Conservation (phyloP, 2,888 invertebrate genomes). For the Pardosa pseudoannulata region DNA sequence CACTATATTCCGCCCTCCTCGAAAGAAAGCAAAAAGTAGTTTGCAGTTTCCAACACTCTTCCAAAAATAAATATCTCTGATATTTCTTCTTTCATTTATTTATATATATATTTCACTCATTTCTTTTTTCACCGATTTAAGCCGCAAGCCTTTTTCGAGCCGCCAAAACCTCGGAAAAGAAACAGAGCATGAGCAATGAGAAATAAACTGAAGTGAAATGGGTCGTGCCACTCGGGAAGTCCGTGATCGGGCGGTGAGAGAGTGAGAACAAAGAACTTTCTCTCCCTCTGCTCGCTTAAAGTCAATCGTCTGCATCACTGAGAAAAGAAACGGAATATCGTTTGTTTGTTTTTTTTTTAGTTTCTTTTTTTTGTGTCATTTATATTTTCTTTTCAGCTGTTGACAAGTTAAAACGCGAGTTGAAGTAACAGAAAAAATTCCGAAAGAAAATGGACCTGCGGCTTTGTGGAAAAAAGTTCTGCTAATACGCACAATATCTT, state of each 20-base stretch:
- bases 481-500: no score
- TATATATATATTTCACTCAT: no score
- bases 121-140: no score
- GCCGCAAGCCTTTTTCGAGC: neutral
- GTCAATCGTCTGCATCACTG: neutral
- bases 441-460: neutral
- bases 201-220: conserved; percentile 9
- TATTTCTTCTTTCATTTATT: no score
- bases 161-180: neutral
- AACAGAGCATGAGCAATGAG: neutral
- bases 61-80: no score
- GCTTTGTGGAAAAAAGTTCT: no score
- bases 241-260: neutral
- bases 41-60: no score
- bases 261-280: neutral
- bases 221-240: neutral
- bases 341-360: no score
- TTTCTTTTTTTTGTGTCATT: no score
- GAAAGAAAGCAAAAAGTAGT: no score
- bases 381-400: neutral
- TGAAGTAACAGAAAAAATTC: neutral
- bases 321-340: neutral
- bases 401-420: neutral
- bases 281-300: neutral
- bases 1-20: no score